Base-by-base conservation (phyloP, 2,113 vertebrate genomes). In the Anas platyrhynchos region DNA sequence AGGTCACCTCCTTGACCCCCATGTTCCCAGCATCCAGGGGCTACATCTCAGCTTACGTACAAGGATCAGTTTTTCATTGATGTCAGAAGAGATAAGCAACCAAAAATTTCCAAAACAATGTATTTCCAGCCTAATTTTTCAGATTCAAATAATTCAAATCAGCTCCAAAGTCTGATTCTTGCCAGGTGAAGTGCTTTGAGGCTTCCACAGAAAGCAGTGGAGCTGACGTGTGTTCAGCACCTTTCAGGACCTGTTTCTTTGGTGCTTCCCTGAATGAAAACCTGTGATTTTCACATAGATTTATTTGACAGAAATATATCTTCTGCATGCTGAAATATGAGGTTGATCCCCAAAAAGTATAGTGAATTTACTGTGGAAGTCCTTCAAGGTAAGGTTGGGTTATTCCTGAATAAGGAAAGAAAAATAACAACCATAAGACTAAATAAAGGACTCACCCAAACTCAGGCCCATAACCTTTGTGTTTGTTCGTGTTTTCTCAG, bases 101-200 rank as follows among this genome's bases (percentile, higher is more conserved):
- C 34, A n/a, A 25, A 11, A 1, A 16, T 4, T 20, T 61, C 22
- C 6, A 13, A 4, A 63, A 8, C 3, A 4, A 7, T 4, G 1
- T 23, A 3, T 71, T 93, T 74, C 41, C 46, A 77, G 50, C 3
- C 8, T 43, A 0, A 7, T 73, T 86, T 88, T 83, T 25, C 7
- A 71, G 26, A 46, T 27, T 59, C 7, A 43, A 32, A 16, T 13
- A 34, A 26, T 63, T 68, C 4, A 23, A 76, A 32, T 78, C 4
- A 36, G 12, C 7, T 75, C 25, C 20, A 6, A 82, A 3, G 25
- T 25, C 18, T 72, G 36, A 43, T 63, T 41, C 41, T 55, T 36
- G 14, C 5, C 16, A 66, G 15, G 2, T 5, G 63, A 83, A 69
- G 4, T 34, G 5, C 34, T 84, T 61, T 22, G 22, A 68, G 31